phyloP scores from a whole-genome alignment of 53 echinoderm and acorn worm species.

The Mesocentrotus franciscanus region DNA sequence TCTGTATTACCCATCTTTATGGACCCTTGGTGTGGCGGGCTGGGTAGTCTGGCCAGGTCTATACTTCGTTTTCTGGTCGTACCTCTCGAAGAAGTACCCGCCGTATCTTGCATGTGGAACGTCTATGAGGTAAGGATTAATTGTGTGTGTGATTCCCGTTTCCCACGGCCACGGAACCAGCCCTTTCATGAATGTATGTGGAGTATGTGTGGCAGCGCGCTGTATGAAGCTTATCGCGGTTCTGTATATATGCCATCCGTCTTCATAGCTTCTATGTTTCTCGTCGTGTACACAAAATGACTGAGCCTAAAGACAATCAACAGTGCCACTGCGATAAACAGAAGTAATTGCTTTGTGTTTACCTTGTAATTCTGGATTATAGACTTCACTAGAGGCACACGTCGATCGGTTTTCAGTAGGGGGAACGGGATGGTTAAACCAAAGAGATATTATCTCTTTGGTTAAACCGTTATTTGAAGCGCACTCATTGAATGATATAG shows the following conservation, averaged over 20 bases:
- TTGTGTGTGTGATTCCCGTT: background rate
- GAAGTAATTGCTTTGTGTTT: background rate
- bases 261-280: background rate
- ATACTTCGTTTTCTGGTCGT: slow-evolving; percentile 14
- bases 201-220: background rate
- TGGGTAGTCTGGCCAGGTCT: slow-evolving; percentile 11
- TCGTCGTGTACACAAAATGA: background rate
- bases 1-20: slow-evolving; percentile 8
- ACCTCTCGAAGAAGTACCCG: background rate
- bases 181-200: background rate
- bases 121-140: slow-evolving; percentile 28
- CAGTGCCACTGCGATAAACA: background rate
- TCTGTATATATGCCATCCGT: background rate
- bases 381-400: background rate
- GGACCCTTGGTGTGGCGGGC: background rate
- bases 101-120: slow-evolving; percentile 34
- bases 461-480: no score
- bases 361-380: background rate
- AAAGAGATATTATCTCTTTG: no score
- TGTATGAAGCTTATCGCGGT: background rate
- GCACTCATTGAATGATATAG: background rate
- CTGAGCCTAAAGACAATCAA: background rate
- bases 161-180: background rate
- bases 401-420: background rate
- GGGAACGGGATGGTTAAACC: background rate